A percentile compares a stretch with the other conserved stretches of the same genome.
Conservation (phyloP, 2,888 invertebrate species). For the Phoronis australis region DNA sequence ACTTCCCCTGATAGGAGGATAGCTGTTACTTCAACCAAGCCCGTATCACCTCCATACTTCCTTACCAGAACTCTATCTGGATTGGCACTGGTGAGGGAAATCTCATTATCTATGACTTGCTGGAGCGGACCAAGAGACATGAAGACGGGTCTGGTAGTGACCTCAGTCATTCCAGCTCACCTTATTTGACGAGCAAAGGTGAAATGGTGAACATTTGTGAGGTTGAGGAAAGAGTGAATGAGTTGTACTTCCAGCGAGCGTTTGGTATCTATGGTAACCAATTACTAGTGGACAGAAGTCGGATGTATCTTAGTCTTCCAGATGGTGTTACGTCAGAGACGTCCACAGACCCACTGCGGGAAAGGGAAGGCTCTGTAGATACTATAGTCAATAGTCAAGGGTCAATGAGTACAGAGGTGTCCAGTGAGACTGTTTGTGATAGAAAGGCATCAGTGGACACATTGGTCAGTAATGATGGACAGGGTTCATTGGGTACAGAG, state of each 20-base stretch:
- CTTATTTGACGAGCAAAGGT: not conserved
- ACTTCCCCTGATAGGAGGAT: constrained; percentile 34
- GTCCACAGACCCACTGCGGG: no score
- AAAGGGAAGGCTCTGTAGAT: no score
- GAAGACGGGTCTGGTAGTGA: not conserved
- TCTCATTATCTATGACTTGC: constrained; percentile 46
- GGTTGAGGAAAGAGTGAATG: constrained; percentile 9
- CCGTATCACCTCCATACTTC: constrained; percentile 52
- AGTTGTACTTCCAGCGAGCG: constrained; percentile 8
- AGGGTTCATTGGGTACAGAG: no score
- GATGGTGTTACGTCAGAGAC: no score
- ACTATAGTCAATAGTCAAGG: no score
- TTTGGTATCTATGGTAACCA: no score
- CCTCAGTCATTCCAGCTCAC: constrained; percentile 1
- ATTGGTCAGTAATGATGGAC: no score
- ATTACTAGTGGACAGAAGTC: no score
- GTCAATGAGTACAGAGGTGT: no score
- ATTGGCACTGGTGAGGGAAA: constrained; percentile 57
- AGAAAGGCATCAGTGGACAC: no score
- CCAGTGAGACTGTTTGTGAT: no score
- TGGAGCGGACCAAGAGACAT: constrained; percentile 2
- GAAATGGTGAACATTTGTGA: not conserved
- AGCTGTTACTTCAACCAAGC: constrained; percentile 46
- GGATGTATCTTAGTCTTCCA: no score
- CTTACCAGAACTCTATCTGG: constrained; percentile 52